Conservation (phyloP, 2,888 invertebrate genomes). For the Tuberolachnus salignus region DNA sequence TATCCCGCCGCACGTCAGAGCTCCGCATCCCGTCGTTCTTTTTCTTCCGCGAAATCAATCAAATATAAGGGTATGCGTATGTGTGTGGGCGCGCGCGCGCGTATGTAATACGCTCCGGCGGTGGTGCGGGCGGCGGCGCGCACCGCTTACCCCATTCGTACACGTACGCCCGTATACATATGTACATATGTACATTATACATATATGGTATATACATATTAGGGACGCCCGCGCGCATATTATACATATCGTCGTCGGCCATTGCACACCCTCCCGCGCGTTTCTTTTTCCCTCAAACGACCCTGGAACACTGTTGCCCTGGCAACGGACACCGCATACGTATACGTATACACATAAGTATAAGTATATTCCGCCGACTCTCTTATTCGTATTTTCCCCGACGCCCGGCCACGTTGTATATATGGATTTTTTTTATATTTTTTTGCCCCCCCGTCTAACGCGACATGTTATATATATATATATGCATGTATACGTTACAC, state of each 20-base stretch:
- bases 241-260: slow-evolving; percentile 49
- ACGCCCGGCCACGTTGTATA: background rate
- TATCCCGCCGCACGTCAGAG: background rate
- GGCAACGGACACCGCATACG: slow-evolving; percentile 33
- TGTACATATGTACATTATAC: background rate
- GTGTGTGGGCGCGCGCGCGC: background rate
- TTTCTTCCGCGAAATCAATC: slow-evolving; percentile 44
- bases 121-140: slow-evolving; percentile 19
- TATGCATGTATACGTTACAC: background rate
- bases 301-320: slow-evolving; percentile 51
- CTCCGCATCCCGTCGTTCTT: background rate
- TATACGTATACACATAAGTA: slow-evolving; percentile 8
- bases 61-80: slow-evolving; percentile 39
- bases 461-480: background rate
- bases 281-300: slow-evolving; percentile 44
- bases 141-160: slow-evolving; percentile 48
- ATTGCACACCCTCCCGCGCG: slow-evolving; percentile 42
- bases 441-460: no score
- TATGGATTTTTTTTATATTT: slow-evolving; percentile 1
- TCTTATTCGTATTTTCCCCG: slow-evolving; percentile 17
- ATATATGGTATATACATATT: no score
- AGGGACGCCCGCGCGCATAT: slow-evolving; percentile 33
- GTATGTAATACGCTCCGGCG: background rate
- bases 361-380: slow-evolving; percentile 10
- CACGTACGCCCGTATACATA: background rate